Conservation (phyloP, 92 coral and sea anemone genomes). For the Diadumene lineata region DNA sequence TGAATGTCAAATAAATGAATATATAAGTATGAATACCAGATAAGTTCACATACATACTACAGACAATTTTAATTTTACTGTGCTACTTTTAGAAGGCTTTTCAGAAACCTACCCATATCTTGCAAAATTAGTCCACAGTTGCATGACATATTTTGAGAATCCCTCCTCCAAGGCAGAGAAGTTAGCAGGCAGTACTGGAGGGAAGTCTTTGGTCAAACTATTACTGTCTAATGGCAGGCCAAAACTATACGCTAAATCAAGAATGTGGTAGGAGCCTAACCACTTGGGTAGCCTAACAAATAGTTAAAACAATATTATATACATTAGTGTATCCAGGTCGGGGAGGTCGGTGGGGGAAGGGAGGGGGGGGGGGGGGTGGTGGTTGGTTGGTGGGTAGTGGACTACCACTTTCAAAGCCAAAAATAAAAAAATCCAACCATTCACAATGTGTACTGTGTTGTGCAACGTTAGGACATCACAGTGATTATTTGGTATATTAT, state of each 20-base stretch:
- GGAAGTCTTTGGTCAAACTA: not conserved
- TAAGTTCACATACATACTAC: not conserved
- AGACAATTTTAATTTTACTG: too few species aligned
- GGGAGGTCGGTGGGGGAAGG: too few species aligned
- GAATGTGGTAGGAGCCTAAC: constrained; percentile 4
- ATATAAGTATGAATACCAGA: not conserved
- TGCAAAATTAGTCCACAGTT: constrained; percentile 78
- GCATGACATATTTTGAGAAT: constrained; percentile 44
- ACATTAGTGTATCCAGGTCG: too few species aligned
- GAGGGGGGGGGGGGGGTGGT: too few species aligned
- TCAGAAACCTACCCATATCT: constrained; percentile 69
- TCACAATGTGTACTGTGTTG: too few species aligned
- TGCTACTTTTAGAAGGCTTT: not conserved
- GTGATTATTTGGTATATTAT: too few species aligned
- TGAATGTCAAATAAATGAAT: not conserved
- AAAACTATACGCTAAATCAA: not conserved
- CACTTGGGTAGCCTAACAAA: constrained; percentile 36
- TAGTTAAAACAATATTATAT: too few species aligned
- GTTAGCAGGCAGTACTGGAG: not conserved
- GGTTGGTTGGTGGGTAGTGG: too few species aligned
- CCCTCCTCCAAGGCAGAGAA: constrained; percentile 46
- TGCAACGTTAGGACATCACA: too few species aligned
- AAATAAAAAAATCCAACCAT: too few species aligned
- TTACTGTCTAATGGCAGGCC: not conserved
- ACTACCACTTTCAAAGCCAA: too few species aligned